A percentile compares a stretch with the other conserved stretches of the same genome.
These are phyloP conservation scores for Engystomops pustulosus DNA, from an alignment of 2,113 vertebrate species.

Conservation along the genomic window DNA sequence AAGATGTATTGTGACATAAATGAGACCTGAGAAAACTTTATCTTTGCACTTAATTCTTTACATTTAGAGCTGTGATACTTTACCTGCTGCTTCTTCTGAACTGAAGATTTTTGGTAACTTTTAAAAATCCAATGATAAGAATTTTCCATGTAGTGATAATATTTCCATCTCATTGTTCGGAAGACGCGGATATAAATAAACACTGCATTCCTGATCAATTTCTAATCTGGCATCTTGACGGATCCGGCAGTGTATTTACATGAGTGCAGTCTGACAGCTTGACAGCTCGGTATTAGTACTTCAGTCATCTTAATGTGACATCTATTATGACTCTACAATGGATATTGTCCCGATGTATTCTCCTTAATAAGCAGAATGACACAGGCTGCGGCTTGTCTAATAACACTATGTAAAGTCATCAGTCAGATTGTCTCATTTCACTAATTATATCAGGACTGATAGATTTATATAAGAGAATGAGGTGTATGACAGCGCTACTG, in stretches of 20 bases:
- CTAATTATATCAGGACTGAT: neutral
- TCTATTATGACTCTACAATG: slow-evolving; percentile 12
- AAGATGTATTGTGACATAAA: too few species aligned
- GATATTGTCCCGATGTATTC: neutral
- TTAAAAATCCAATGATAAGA: neutral
- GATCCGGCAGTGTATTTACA: slow-evolving; percentile 1
- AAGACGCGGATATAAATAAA: slow-evolving; percentile 19
- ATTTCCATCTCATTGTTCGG: slow-evolving; percentile 10
- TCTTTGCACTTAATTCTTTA: too few species aligned
- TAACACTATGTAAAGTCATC: neutral
- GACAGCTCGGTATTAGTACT: slow-evolving; percentile 28
- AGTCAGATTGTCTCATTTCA: neutral
- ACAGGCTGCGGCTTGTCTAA: slow-evolving; percentile 26
- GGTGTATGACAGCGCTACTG: neutral
- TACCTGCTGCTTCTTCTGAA: too few species aligned
- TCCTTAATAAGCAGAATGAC: neutral
- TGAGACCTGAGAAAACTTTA: too few species aligned
- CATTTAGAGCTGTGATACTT: too few species aligned
- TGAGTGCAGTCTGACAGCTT: slow-evolving; percentile 38
- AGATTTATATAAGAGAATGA: neutral
- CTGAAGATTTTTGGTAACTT: too few species aligned
- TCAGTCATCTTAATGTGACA: slow-evolving; percentile 17
- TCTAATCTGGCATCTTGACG: neutral
- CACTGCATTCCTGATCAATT: slow-evolving; percentile 12
- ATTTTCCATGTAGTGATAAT: neutral